Conservation (phyloP, 2,888 invertebrate genomes). For the Drosophila nr. fundita region DNA sequence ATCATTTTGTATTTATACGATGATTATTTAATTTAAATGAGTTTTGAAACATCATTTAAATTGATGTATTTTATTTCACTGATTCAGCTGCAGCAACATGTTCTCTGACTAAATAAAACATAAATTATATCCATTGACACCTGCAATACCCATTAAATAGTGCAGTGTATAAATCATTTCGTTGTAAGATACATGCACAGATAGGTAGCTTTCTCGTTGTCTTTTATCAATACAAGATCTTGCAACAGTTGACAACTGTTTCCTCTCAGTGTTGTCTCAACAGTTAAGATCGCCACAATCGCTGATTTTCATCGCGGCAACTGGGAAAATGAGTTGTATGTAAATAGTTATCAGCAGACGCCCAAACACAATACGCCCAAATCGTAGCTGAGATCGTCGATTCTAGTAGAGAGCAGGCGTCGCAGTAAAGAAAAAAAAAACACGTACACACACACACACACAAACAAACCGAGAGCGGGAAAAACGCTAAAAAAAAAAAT, state of each 20-base stretch:
- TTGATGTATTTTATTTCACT: background rate
- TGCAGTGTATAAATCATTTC: slow-evolving; percentile 17
- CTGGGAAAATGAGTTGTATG: slow-evolving; percentile 62
- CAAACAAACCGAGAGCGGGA: slow-evolving; percentile 31
- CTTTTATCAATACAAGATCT: slow-evolving; percentile 40
- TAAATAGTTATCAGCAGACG: slow-evolving; percentile 66
- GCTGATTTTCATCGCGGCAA: slow-evolving; percentile 71
- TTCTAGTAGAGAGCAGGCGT: slow-evolving; percentile 54
- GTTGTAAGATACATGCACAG: slow-evolving; percentile 10
- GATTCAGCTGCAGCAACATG: background rate
- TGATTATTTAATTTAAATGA: background rate
- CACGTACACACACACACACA: background rate
- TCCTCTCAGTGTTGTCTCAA: slow-evolving; percentile 41
- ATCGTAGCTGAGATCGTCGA: slow-evolving; percentile 36
- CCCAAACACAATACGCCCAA: slow-evolving; percentile 77
- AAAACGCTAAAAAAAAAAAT: slow-evolving; percentile 61
- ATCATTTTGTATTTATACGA: background rate
- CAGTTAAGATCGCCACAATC: slow-evolving; percentile 64
- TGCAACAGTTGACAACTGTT: slow-evolving; percentile 58
- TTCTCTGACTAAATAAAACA: background rate
- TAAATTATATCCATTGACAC: background rate
- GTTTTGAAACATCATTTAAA: background rate
- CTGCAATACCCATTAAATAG: slow-evolving; percentile 9
- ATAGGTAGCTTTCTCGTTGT: slow-evolving; percentile 6
- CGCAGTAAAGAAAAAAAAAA: slow-evolving; percentile 38